These are phyloP conservation scores for Clusia tigrina DNA, from an alignment of 2,888 invertebrate species.

Conservation along the genomic window DNA sequence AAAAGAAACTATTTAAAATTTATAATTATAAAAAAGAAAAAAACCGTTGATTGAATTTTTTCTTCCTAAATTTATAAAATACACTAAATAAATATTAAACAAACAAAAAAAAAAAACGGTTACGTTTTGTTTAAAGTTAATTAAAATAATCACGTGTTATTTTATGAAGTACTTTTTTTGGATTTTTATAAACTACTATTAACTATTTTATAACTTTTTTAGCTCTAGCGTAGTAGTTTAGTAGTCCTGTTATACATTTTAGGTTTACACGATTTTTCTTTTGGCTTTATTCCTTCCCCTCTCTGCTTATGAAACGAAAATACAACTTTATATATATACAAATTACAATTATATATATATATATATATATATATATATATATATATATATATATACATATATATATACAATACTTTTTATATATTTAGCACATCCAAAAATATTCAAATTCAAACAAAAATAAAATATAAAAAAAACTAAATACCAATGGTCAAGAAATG, in stretches of 20 bases:
- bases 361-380: slow-evolving; percentile 26
- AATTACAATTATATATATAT: slow-evolving; percentile 7
- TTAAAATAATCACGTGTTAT: too few species aligned
- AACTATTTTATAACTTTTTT: background rate
- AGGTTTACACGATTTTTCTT: too few species aligned
- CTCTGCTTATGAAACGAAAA: background rate
- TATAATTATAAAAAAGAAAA: too few species aligned
- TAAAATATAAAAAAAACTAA: slow-evolving; percentile 6
- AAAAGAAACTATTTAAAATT: too few species aligned
- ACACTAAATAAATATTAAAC: background rate
- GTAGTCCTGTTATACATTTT: too few species aligned
- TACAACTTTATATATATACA: slow-evolving; percentile 21
- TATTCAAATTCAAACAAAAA: slow-evolving; percentile 18
- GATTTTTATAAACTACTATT: too few species aligned
- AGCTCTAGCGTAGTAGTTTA: too few species aligned
- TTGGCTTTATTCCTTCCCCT: background rate
- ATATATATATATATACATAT: slow-evolving; percentile 28
- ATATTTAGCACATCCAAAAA: slow-evolving; percentile 24
- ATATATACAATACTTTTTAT: slow-evolving; percentile 9
- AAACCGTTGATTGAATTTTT: too few species aligned
- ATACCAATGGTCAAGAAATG: background rate
- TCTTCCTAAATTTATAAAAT: slow-evolving; percentile 5
- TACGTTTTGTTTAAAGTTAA: background rate
- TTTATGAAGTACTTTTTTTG: too few species aligned
- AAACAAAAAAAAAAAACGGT: background rate